Evolutionary conservation across 2,797 vertebrate genomes (phyloP), one percentile per base, ranked within the genome.

Genomic region (Helicolenus hilgendorfi): DNA sequence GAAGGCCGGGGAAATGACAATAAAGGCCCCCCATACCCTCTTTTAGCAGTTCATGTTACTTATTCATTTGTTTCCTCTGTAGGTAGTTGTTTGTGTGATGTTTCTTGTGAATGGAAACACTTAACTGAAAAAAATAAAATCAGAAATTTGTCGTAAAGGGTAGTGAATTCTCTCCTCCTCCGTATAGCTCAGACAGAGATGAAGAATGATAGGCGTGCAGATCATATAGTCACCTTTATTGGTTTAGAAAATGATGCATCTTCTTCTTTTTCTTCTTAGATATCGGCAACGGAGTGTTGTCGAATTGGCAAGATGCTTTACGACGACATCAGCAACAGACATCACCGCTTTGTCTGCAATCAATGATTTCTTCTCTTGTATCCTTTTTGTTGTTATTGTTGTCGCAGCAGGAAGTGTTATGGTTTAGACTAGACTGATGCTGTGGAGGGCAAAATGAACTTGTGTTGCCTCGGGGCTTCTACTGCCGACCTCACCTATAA

Each of bases 361-460:
- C 70, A 99, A 98, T 59, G 98, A 98, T 79, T 99, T 99, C 81
- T 97, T 97, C 63, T 99, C 98, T 56, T 92, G 98, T 99, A 98
- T 99, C 98, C 98, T 98, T 89, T 83, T 59, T 86, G 33, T 31
- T 33, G 11, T 22, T 71, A n/a, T 71, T 62, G 31, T 65, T 77
- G 3, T 20, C 72, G 31, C 38, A 45, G 63, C 62, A 81, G 55
- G 71, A 80, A 45, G 29, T 49, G 41, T 67, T 75, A 33, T 14
- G 29, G 33, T 75, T 83, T 29, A 69, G 38, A 77, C 36, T 67
- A 18, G 26, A 31, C 20, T 15, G 55, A 63, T 81, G 62, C 31
- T 69, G n/a, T 24, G 26, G 7, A 69, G 20, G n/a, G 72, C 36
- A 72, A 81, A 88, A 29, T 58, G 15, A 79, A 41, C 64, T 62